Evolutionary conservation across 2,113 vertebrate species (phyloP).

Genomic region (Arizona elegans): DNA sequence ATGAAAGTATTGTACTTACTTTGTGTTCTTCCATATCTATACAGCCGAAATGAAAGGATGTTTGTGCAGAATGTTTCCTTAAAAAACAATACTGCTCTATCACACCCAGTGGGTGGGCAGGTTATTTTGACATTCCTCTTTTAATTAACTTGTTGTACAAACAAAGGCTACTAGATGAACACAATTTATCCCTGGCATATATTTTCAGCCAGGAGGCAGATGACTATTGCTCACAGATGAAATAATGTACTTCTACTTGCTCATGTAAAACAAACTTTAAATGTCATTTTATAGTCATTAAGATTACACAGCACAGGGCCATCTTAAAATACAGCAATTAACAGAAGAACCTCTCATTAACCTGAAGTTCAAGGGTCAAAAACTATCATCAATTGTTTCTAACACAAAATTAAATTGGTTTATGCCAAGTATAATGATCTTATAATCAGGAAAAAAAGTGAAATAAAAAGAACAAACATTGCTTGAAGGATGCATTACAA

Average conservation of each 20-base stretch:
- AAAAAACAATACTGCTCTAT: conserved; percentile 61
- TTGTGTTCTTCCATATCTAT: conserved; percentile 49
- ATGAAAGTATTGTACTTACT: conserved; percentile 32
- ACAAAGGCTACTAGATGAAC: conserved; percentile 66
- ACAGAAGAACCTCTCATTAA: conserved; percentile 68
- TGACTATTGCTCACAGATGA: conserved; percentile 70
- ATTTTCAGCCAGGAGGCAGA: conserved; percentile 68
- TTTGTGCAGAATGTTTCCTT: conserved; percentile 53
- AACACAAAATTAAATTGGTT: conserved; percentile 59
- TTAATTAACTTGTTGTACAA: conserved; percentile 72
- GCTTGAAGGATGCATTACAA: conserved; percentile 39
- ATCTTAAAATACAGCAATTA: conserved; percentile 66
- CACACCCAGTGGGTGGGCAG: conserved; percentile 60
- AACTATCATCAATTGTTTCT: conserved; percentile 53
- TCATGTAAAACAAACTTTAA: conserved; percentile 75
- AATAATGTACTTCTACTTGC: conserved; percentile 66
- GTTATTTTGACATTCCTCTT: conserved; percentile 68
- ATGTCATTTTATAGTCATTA: conserved; percentile 68
- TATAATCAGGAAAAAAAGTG: conserved; percentile 59
- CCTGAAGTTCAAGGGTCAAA: conserved; percentile 65
- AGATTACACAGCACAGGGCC: conserved; percentile 55
- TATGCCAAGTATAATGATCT: conserved; percentile 55
- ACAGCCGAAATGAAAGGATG: conserved; percentile 42
- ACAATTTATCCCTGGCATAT: conserved; percentile 63
- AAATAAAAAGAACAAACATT: conserved; percentile 40